Base-by-base conservation (phyloP, 2,797 vertebrate genomes). In the Denticeps clupeoides region DNA sequence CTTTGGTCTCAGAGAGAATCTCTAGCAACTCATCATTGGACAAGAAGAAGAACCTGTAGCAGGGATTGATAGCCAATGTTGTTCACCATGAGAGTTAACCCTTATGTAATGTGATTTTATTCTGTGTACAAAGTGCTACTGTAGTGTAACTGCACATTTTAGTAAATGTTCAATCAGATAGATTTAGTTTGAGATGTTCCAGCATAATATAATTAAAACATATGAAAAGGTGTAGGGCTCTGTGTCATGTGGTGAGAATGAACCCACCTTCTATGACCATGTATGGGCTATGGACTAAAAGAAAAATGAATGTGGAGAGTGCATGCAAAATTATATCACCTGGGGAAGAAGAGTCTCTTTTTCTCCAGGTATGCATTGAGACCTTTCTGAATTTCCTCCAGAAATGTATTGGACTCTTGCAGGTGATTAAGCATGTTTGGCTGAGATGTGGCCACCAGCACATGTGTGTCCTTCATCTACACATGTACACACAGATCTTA, bases 1-100 rank as follows among this genome's bases (percentile, higher is more conserved):
- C 89, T 73, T 90, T 97, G 29, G 91, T 97, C 75, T 97, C 89
- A 0, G 93, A 89, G 50, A 97, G 67, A 70, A 95, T 93, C 81
- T 93, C 89, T 56, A 97, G 78, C 42, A 97, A 77, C 59, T 97
- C 89, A 2, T 97, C 91, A 0, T 97, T 96, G 22, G 91, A 94
- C 45, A 89, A 70, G 70, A 95, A 97, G 67, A 94, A 97, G 73
- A 97, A 97, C 59, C 91, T 97, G 58, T 56, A 52, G 46, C n/a
- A 46, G 11, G 8, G 11, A 15, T 11, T 22, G 5, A 28, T 19
- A 23, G 26, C 16, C 1, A 13, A n/a, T 19, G 4, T 9, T 46
- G 37, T 7, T 19, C 29, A 21, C 4, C 35, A 2, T 18, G 15
- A 41, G 2, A 15, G 18, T 45, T 6, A 23, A n/a, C n/a, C n/a